Conservation (phyloP, 2,888 invertebrate genomes). For the Zhuqinia jingwanae region DNA sequence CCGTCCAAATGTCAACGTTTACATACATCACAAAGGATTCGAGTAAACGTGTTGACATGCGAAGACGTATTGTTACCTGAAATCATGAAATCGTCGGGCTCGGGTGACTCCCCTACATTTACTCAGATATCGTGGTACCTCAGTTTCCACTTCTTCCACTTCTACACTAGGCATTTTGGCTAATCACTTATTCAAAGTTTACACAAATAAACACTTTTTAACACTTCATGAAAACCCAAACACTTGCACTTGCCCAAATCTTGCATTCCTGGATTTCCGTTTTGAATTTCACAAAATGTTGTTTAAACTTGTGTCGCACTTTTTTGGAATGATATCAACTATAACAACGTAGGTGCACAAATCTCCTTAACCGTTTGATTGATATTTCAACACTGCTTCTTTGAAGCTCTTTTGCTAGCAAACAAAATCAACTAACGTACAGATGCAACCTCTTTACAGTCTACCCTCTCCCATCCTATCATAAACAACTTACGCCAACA, state of each 20-base stretch:
- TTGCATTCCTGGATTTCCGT: neutral
- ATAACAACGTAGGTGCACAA: neutral
- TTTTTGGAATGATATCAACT: neutral
- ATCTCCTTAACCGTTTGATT: slow-evolving; percentile 34
- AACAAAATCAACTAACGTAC: slow-evolving; percentile 9
- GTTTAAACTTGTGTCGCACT: neutral
- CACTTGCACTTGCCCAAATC: neutral
- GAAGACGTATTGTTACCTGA: slow-evolving; percentile 61
- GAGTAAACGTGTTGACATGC: too few species aligned
- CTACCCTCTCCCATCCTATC: neutral
- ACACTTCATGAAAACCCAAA: slow-evolving; percentile 14
- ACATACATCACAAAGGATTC: neutral
- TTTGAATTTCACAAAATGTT: neutral
- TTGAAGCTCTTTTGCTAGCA: neutral
- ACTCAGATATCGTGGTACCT: slow-evolving; percentile 54
- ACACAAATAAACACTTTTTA: slow-evolving; percentile 4
- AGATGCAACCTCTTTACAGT: neutral
- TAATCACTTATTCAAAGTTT: neutral
- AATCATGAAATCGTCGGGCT: slow-evolving; percentile 49
- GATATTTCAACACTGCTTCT: slow-evolving; percentile 62
- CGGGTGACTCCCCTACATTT: slow-evolving; percentile 65
- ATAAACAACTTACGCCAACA: too few species aligned
- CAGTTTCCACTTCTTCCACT: slow-evolving; percentile 26
- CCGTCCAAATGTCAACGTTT: too few species aligned
- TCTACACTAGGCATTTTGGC: slow-evolving; percentile 65